Base-by-base conservation (phyloP, 2,888 invertebrate species). In the Drosophila formosana region DNA sequence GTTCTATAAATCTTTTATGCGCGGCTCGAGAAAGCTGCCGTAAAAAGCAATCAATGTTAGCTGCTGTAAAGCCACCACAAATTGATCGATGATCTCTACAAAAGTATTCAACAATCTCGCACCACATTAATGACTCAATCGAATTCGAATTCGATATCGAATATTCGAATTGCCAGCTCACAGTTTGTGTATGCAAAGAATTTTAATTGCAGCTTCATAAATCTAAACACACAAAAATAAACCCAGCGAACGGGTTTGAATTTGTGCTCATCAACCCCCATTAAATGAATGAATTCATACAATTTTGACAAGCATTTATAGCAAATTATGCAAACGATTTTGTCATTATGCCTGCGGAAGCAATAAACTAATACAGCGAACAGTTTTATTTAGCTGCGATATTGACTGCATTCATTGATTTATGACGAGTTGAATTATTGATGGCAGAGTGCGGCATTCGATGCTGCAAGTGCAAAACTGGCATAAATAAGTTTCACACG, bases 401-500 rank as follows among this genome's bases (percentile, higher is more conserved):
- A 32, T n/a, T 3, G 9, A 4, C 13, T 43, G 30, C n/a, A 41
- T 34, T 56, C 8, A 30, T 30, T 30, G 47, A 30, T 39, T 45
- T n/a, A 45, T 25, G 28, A 28, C 4, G 18, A 28, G 13, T 30
- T 7, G 1, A 46, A 34, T 11, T 30, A 30, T 23, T 53, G 28
- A 18, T 6, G 2, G 5, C 11, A 52, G 28, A 34, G 37, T 62
- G 30, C 46, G 4, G 4, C 46, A 46, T 39, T 55, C 28, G 30
- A 45, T 45, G 25, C 30, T 39, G 49, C 30, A 30, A 43, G 55
- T 55, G 43, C 39, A 53, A 41, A 53, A 26, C 23, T 18, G 34
- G 32, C 46, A 49, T 56, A 55, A 51, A 66, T 11, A 34, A 55
- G 41, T 63, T 78, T 73, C 63, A 75, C 74, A 77, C 78, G 78